phyloP scores from a whole-genome alignment of 2,888 invertebrate species.

The Anorthoa munda region DNA sequence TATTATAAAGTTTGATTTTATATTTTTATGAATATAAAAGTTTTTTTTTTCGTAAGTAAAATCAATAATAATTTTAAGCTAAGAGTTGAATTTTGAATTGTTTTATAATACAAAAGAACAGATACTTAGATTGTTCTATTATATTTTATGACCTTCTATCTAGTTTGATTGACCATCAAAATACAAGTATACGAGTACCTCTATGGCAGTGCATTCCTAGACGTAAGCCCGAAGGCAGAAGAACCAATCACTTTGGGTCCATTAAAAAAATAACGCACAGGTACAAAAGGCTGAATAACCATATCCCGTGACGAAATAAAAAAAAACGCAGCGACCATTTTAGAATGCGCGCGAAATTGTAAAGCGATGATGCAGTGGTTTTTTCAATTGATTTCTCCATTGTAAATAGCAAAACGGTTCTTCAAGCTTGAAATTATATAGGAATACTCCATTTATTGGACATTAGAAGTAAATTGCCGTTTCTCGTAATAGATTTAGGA shows the following conservation, averaged over 20 bases:
- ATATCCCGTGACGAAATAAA: constrained; percentile 74
- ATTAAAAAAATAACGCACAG: constrained; percentile 76
- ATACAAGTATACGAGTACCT: constrained; percentile 20
- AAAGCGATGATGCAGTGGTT: constrained; percentile 73
- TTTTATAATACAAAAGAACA: not conserved
- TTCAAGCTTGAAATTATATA: constrained; percentile 61
- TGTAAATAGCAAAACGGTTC: constrained; percentile 62
- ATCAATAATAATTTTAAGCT: not conserved
- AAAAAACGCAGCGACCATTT: constrained; percentile 64
- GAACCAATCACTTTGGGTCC: constrained; percentile 27
- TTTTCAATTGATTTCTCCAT: constrained; percentile 66
- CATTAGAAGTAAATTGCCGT: constrained; percentile 57
- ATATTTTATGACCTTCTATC: not conserved
- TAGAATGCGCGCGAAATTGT: constrained; percentile 80
- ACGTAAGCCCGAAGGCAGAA: constrained; percentile 66
- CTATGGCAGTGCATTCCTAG: constrained; percentile 77
- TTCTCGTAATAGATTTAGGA: constrained; percentile 64
- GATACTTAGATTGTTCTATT: not conserved
- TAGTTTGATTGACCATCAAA: constrained; percentile 27
- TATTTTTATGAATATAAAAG: constrained; percentile 13
- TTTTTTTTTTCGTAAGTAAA: not conserved
- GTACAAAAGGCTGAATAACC: constrained; percentile 76
- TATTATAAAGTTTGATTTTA: constrained; percentile 27
- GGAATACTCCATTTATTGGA: constrained; percentile 58
- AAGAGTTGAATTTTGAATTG: not conserved